Evolutionary conservation across 2,888 invertebrate species (phyloP).

Genomic region (Cheilosia impressa): DNA sequence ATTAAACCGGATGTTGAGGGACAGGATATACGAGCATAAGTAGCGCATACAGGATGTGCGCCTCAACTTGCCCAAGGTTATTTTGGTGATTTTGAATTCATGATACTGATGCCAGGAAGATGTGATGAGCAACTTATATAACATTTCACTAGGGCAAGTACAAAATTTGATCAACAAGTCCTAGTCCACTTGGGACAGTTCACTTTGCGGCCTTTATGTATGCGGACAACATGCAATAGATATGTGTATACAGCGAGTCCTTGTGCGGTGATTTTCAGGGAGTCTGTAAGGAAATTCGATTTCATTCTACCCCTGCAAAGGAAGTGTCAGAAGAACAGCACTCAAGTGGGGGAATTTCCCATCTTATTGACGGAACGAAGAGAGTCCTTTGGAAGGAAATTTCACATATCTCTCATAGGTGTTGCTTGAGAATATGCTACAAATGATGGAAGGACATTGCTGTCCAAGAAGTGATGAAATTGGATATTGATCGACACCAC

Average conservation of each 20-base stretch:
- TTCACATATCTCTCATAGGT: background rate
- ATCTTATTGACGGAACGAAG: conserved; percentile 7
- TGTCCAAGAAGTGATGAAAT: background rate
- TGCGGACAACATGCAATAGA: background rate
- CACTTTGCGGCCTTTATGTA: conserved; percentile 16
- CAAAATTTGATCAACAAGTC: conserved; percentile 30
- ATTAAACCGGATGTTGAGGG: too few species aligned
- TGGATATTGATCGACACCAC: background rate
- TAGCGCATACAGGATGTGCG: background rate
- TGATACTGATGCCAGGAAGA: conserved; percentile 11
- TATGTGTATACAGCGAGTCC: background rate
- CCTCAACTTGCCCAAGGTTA: background rate
- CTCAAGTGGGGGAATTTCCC: conserved; percentile 16
- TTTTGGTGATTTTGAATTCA: conserved; percentile 29
- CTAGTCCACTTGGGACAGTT: conserved; percentile 20
- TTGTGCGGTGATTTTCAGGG: background rate
- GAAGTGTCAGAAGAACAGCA: background rate
- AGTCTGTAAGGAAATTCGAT: conserved; percentile 20
- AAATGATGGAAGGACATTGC: background rate
- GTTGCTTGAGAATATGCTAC: background rate
- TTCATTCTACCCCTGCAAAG: background rate
- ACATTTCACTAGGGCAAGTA: background rate
- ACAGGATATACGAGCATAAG: background rate
- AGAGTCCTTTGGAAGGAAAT: conserved; percentile 31
- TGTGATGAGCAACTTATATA: conserved; percentile 4